Conservation (phyloP, 2,888 invertebrate species). For the Strigamia maritima region DNA sequence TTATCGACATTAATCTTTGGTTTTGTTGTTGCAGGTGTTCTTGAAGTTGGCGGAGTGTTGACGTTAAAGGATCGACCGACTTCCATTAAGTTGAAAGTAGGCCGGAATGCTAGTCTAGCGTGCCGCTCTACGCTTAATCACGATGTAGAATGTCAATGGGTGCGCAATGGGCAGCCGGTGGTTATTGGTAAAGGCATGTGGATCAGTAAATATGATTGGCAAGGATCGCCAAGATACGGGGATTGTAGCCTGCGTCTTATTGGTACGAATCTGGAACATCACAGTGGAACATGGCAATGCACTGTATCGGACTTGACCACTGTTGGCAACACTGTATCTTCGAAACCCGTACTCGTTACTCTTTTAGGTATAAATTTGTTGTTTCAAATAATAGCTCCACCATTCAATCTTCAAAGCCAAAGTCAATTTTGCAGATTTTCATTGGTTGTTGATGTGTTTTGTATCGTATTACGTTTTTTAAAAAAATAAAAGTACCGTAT, state of each 20-base stretch:
- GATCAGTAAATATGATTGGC: conserved; percentile 37
- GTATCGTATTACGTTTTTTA: too few species aligned
- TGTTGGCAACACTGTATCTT: conserved; percentile 26
- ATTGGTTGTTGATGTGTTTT: too few species aligned
- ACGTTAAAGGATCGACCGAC: background rate
- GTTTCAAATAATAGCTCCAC: too few species aligned
- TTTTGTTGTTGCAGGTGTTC: conserved; percentile 4
- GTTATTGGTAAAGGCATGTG: conserved; percentile 34
- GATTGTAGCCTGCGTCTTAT: conserved; percentile 37
- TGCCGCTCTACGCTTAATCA: conserved; percentile 25
- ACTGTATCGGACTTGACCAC: conserved; percentile 31
- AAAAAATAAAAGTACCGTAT: too few species aligned
- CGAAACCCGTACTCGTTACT: conserved; percentile 29
- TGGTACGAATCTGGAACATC: conserved; percentile 1
- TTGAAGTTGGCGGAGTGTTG: background rate
- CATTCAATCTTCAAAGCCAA: too few species aligned
- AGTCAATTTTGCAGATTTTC: too few species aligned
- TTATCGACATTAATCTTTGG: too few species aligned
- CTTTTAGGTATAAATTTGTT: conserved; percentile 25
- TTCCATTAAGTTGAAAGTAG: conserved; percentile 24
- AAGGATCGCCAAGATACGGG: conserved; percentile 3
- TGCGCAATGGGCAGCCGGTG: conserved; percentile 38
- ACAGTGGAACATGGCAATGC: conserved; percentile 38
- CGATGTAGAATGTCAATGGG: conserved; percentile 37
- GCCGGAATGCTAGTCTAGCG: conserved; percentile 8